Conservation (phyloP, 2,888 invertebrate genomes). For the Lepeophtheirus nordmannii region DNA sequence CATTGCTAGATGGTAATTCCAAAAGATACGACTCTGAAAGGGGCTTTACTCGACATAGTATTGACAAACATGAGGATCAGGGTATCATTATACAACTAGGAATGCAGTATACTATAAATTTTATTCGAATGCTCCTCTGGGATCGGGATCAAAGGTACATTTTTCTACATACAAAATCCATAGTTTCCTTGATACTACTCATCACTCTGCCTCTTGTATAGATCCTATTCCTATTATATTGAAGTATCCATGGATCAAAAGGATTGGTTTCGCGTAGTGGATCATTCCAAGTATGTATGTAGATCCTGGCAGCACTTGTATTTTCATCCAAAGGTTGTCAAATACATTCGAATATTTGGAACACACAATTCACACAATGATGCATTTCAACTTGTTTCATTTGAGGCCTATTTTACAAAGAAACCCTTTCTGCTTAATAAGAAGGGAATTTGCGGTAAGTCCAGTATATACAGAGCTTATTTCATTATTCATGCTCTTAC, state of each 20-base stretch:
- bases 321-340: conserved; percentile 74
- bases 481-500: background rate
- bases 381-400: conserved; percentile 77
- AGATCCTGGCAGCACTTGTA: conserved; percentile 92
- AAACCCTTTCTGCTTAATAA: conserved; percentile 50
- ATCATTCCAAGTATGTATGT: conserved; percentile 79
- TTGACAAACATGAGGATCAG: conserved; percentile 50
- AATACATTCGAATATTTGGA: conserved; percentile 47
- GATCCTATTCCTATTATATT: conserved; percentile 69
- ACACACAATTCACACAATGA: conserved; percentile 90
- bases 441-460: conserved; percentile 5
- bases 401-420: conserved; percentile 73
- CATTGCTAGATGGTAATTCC: conserved; percentile 74
- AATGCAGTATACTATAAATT: conserved; percentile 75
- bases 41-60: conserved; percentile 74
- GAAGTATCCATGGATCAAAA: conserved; percentile 80
- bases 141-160: conserved; percentile 65
- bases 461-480: background rate
- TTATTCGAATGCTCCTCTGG: conserved; percentile 80
- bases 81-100: conserved; percentile 69
- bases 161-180: too few relatives aligned
- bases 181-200: background rate
- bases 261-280: conserved; percentile 84
- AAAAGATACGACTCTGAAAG: conserved; percentile 79
- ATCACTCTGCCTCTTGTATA: conserved; percentile 30